Evolutionary conservation across 2,113 vertebrate genomes (phyloP).

Genomic region (Pedionomus torquatus): DNA sequence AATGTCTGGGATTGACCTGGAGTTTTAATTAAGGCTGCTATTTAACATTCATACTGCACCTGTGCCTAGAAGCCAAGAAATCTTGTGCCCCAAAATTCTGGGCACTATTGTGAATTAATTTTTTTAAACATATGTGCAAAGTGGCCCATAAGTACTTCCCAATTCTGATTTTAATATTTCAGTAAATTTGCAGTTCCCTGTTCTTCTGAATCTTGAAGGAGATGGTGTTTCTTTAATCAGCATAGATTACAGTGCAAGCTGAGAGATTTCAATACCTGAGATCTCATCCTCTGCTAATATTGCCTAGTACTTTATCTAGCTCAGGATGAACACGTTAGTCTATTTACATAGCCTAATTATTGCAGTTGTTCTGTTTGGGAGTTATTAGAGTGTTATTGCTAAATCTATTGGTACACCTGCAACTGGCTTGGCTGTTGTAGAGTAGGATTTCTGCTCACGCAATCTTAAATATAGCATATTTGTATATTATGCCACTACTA

Average conservation of each 20-base stretch:
- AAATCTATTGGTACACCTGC: constrained; percentile 50
- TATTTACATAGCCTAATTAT: constrained; percentile 56
- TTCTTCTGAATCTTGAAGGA: neutral
- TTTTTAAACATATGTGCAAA: neutral
- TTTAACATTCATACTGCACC: neutral
- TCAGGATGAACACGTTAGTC: neutral
- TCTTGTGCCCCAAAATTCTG: neutral
- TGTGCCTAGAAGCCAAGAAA: neutral
- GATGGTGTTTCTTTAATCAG: neutral
- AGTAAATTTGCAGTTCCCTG: neutral
- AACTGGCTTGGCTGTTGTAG: neutral
- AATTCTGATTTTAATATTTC: neutral
- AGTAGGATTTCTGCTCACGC: neutral
- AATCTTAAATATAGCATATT: constrained; percentile 46
- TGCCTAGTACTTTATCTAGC: neutral
- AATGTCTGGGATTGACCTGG: neutral
- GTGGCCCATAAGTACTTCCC: neutral
- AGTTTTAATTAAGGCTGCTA: neutral
- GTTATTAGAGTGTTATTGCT: constrained; percentile 30
- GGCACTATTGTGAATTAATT: neutral
- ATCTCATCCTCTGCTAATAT: neutral
- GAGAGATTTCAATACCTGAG: neutral
- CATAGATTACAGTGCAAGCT: neutral
- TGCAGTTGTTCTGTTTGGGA: constrained; percentile 52
- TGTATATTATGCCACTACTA: neutral